Base-by-base conservation (phyloP, 2,888 invertebrate genomes). In the Amblyteles armatorius region DNA sequence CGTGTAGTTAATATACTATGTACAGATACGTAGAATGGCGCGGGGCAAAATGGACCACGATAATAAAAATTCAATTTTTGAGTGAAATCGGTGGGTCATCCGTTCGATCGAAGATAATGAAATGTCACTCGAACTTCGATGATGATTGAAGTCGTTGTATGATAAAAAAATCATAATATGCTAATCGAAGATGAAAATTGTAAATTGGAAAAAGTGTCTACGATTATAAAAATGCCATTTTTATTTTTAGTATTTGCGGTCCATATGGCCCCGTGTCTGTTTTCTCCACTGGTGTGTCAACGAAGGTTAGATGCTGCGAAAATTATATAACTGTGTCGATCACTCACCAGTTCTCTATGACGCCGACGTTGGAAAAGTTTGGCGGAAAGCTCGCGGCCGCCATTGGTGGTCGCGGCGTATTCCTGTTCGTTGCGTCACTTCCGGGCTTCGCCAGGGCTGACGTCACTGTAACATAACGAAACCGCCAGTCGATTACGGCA, bases 331-430 rank as follows among this genome's bases (percentile, higher is more conserved):
- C 22, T 36, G 16, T 50, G 40, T 26, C 36, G 26, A 60, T 44
- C 19, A 93, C 93, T 93, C 88, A 93, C 93, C 93, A 93, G 89
- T 92, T 93, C 88, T 93, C 93, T 86, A 93, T 90, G 86, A 93
- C 91, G 90, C 93, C 92, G 90, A 93, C 92, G 92, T 92, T 93
- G 82, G 91, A 89, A 88, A 93, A 93, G 90, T 92, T 93, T 80
- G 92, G 92, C 76, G 93, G 92, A 89, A 93, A 93, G 89, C 93
- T 90, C 87, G 90, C 93, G 89, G 93, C 93, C 91, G 93, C 92
- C 91, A 93, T 93, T 92, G 93, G 89, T 88, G 88, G 86, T 90
- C 88, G 90, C 90, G 90, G 90, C 89, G 90, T 87, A 88, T 89
- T 89, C 88, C 88, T 89, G 81, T 84, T 89, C 84, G 88, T 86